Base-by-base conservation (phyloP, 2,113 vertebrate species). In the Mungos mungo region DNA sequence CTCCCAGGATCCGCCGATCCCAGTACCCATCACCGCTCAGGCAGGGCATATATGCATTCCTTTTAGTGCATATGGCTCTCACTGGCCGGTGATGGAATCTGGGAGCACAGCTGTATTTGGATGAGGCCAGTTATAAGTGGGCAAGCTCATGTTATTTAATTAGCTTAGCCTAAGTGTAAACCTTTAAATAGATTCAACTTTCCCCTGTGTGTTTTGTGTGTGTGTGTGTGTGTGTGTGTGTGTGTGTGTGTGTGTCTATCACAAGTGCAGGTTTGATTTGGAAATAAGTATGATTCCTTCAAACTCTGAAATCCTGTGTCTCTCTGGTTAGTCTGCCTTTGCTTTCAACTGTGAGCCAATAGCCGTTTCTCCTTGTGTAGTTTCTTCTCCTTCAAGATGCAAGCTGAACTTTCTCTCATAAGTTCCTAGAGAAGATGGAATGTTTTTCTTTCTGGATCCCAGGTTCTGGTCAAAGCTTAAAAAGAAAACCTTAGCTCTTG, bases 111-210 rank as follows among this genome's bases (percentile, higher is more conserved):
- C 47, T 92, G 0, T 95, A 23, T 87, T 95, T 63, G 93, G 63
- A 63, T 66, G 93, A 95, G 52, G 38, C 60, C 54, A 47, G 45
- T 88, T 89, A 23, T 50, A 83, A 92, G 57, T 76, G 69, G 79
- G 52, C n/a, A 79, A 92, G 54, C 57, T 96, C 81, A 1, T 5
- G 31, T 72, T 84, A 66, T 84, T 89, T 96, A 88, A 69, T 86
- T 71, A 87, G 14, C 60, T 95, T 92, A 93, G 16, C 52, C 10
- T 86, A 95, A 74, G 54, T 57, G 3, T 47, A 80, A 80, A 66
- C 35, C 23, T 96, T 92, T 71, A 86, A 90, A 65, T 77, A 54
- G 47, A 38, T 21, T 38, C 33, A 82, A 52, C 83, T 89, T 81
- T 92, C 57, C 25, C 57, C 38, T 45, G 7, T 74, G 54, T 77